Evolutionary conservation across 2,113 vertebrate species (phyloP), one percentile per base, ranked within the genome.

Genomic region (Acanthisitta chloris): DNA sequence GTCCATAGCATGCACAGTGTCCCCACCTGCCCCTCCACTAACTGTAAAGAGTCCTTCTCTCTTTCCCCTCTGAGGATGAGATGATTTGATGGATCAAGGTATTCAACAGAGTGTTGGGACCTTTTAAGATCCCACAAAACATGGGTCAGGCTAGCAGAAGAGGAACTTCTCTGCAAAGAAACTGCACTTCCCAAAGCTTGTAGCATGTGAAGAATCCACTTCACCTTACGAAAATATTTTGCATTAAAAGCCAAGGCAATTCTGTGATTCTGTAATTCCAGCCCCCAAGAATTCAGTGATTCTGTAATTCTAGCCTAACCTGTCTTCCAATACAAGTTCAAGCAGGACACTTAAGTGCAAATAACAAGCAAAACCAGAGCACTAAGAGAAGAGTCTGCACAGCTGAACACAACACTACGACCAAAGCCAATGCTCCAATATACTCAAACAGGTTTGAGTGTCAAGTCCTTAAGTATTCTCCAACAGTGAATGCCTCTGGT

Each of bases 1-100:
- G n/a, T 43, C 20, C 23, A 23, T 25, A 45, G 43, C 34, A 40
- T n/a, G 31, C 0, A 0, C 2, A 10, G 40, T 4, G 5, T 36
- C 46, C 64, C 59, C 17, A 1, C 12, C 78, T n/a, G 42, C 26
- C 12, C 18, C 79, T 87, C 49, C 55, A 4, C 51, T 3, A 24
- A 31, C 19, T 48, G 59, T 10, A 69, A 9, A 0, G 23, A 80
- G 33, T 4, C 29, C 34, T 26, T 64, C 36, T 54, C 14, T 45
- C 43, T 15, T 24, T 31, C 14, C 17, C 8, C 46, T 33, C 48
- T 2, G 2, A 91, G 28, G 24, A 40, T 7, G 15, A 61, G 15
- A 33, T 26, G 49, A 59, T 24, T 3, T 51, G 54, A 65, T 0
- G 0, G n/a, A 84, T 12, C 42, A 36, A 61, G 9, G 49, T 43